These are phyloP conservation scores for Cephus nigrinus DNA, from an alignment of 2,888 invertebrate species.

Conservation along the genomic window DNA sequence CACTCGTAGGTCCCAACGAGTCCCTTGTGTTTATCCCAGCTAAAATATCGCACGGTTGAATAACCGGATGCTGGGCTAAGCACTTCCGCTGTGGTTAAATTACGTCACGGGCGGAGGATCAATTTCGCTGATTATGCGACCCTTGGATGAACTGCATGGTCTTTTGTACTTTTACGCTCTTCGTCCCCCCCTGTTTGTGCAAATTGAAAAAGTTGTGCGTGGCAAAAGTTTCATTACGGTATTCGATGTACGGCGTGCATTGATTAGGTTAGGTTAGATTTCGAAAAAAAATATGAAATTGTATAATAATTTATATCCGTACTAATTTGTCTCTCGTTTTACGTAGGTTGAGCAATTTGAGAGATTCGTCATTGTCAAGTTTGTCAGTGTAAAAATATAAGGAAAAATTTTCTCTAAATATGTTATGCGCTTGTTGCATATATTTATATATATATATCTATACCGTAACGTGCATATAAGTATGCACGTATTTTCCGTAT, in stretches of 20 bases:
- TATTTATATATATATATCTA: neutral
- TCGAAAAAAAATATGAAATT: neutral
- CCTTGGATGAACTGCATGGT: neutral
- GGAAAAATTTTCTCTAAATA: neutral
- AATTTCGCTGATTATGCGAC: neutral
- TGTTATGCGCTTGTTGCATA: neutral
- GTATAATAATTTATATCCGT: neutral
- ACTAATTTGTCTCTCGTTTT: neutral
- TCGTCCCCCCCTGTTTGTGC: neutral
- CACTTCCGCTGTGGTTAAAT: neutral
- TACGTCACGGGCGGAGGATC: neutral
- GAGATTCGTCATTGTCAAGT: neutral
- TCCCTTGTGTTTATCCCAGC: neutral
- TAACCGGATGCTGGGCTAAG: neutral
- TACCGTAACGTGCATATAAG: neutral
- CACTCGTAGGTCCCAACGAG: neutral
- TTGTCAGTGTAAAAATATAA: neutral
- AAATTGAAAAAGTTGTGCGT: too few relatives aligned
- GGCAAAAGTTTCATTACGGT: neutral
- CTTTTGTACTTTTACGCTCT: neutral
- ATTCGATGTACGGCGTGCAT: neutral
- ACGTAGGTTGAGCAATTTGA: neutral
- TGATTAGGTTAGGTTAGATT: neutral
- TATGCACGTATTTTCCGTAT: neutral
- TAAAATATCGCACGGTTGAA: constrained; percentile 2